Percentiles rank a stretch among this genome's conserved stretches.
Conservation (phyloP, 1,140 invertebrate genomes). For the Hylyphantes graminicola region DNA sequence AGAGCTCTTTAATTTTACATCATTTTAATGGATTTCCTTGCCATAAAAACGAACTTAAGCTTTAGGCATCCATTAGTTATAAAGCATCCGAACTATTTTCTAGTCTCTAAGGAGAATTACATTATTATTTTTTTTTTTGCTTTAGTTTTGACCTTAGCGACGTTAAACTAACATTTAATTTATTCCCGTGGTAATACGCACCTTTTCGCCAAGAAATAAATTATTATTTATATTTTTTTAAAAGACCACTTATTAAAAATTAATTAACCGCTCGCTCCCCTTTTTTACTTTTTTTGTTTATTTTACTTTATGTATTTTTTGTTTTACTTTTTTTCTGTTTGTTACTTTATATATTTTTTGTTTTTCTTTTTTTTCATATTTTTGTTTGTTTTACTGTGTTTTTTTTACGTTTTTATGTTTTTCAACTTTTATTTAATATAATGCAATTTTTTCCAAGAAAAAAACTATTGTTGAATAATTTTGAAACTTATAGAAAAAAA, state of each 20-base stretch:
- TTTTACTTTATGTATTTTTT: not conserved
- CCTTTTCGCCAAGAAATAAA: not conserved
- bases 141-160: not conserved
- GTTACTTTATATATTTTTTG: too few species aligned
- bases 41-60: too few species aligned
- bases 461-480: too few species aligned
- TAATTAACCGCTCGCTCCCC: not conserved
- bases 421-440: too few species aligned
- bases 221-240: not conserved
- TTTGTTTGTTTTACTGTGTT: too few species aligned
- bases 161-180: conserved; percentile 1
- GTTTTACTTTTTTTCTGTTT: not conserved
- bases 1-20: too few species aligned
- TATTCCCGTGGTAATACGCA: not conserved
- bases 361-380: too few species aligned
- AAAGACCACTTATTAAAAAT: conserved; percentile 13
- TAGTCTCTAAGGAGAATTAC: not conserved
- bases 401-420: too few species aligned
- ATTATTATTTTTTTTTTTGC: not conserved
- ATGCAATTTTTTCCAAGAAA: too few species aligned
- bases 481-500: too few species aligned
- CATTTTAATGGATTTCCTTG: too few species aligned
- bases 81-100: not conserved
- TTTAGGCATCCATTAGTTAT: not conserved
- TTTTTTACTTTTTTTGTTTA: not conserved